These are phyloP conservation scores for Esox niger DNA, from an alignment of 2,113 vertebrate genomes.

Conservation along the genomic window DNA sequence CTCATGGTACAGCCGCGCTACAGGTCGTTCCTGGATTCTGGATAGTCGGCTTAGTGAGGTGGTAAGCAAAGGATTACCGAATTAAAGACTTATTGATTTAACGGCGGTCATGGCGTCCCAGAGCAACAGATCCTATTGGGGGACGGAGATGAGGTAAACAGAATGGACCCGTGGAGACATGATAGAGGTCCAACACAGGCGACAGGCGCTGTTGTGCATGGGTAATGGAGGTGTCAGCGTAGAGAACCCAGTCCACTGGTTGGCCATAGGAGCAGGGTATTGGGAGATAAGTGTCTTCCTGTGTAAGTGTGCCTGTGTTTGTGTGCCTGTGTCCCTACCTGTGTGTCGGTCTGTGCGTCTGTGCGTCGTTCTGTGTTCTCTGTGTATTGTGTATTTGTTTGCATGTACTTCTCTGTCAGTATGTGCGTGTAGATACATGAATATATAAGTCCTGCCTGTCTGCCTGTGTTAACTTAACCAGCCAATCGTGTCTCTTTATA, in stretches of 20 bases:
- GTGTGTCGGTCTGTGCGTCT: no score
- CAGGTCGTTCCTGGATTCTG: neutral
- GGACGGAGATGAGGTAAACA: constrained; percentile 35
- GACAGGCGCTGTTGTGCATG: neutral
- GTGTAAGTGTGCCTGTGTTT: no score
- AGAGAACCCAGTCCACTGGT: constrained; percentile 26
- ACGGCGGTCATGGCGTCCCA: neutral
- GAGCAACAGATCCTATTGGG: constrained; percentile 9
- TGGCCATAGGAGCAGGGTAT: constrained; percentile 42
- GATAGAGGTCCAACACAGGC: constrained; percentile 45
- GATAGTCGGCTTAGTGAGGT: constrained; percentile 34
- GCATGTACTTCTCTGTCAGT: constrained; percentile 21
- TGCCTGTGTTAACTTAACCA: neutral
- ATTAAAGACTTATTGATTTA: constrained; percentile 18
- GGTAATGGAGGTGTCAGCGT: constrained; percentile 6
- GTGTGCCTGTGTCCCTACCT: no score
- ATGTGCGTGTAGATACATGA: no score
- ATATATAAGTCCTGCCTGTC: no score
- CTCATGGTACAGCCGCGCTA: no score
- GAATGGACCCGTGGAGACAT: constrained; percentile 17
- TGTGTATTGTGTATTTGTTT: constrained; percentile 26
- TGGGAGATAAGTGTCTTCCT: constrained; percentile 33
- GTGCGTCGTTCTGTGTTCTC: no score
- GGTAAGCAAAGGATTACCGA: no score
- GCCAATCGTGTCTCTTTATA: constrained; percentile 15